Evolutionary conservation across 2,888 invertebrate species (phyloP), one percentile per base, ranked within the genome.

Genomic region (Ectemnius cavifrons): DNA sequence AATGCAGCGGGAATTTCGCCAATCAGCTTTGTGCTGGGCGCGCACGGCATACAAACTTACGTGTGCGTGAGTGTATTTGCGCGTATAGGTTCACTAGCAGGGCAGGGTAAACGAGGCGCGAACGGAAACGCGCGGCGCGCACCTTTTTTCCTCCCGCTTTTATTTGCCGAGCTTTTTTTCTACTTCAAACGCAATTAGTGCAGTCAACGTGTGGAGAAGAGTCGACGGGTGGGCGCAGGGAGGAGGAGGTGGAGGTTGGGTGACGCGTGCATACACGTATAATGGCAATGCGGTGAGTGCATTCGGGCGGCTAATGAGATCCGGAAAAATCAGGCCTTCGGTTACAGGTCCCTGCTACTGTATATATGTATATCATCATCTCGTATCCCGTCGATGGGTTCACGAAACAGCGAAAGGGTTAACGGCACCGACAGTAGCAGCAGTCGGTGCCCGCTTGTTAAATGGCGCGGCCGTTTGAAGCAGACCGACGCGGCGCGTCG

Each of bases 131-230:
- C 67, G 66, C 61, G 28, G 49, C 27, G 23, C 56, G 49, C 67
- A 73, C 63, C 66, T 23, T 20, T 66, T 46, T 20, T 66, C 60
- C 28, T 57, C 60, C 57, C 65, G 68, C 68, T 77, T 75, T 72
- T 77, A 79, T 77, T 82, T 75, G 75, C 73, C 71, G 63, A 73
- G 74, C 73, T 78, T 73, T 74, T 78, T 52, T 82, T 82, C 78
- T 82, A 60, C 76, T 80, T 83, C 81, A 82, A 80, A 84, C 83
- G 84, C 85, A 84, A 84, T 84, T 84, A 84, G 83, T 80, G 84
- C 80, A 81, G 81, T 84, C 76, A 82, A 83, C 83, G 84, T 73
- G 82, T 11, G 37, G 37, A 37, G 37, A 37, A 37, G 37, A 37
- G 37, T 37, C 37, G 6, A 11, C 37, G 37, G 37, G 37, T 0